These are phyloP conservation scores for Scrobipalpa atriplicella DNA, from an alignment of 2,888 invertebrate genomes.

Conservation along the genomic window DNA sequence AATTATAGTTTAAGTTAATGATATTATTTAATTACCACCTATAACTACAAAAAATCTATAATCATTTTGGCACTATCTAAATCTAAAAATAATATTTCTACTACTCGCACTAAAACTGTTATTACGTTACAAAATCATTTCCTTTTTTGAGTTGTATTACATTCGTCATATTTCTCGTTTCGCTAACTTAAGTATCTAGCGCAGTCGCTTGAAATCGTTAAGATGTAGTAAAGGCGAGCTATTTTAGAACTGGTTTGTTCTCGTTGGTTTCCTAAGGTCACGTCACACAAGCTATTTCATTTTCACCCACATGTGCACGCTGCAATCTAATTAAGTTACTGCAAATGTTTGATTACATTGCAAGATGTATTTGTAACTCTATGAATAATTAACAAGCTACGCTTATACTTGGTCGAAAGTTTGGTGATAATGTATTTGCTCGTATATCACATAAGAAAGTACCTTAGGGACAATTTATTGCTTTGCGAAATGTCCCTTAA, in stretches of 20 bases:
- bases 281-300: background rate
- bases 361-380: background rate
- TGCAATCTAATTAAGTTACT: background rate
- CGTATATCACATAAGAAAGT: background rate
- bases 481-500: background rate
- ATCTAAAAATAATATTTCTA: too few relatives aligned
- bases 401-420: too few relatives aligned
- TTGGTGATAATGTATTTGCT: background rate
- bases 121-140: too few relatives aligned
- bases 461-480: background rate
- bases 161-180: background rate
- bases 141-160: too few relatives aligned
- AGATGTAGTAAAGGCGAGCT: background rate
- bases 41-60: too few relatives aligned
- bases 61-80: too few relatives aligned
- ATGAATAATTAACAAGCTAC: too few relatives aligned
- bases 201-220: background rate
- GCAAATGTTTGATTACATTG: background rate
- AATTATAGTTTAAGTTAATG: too few relatives aligned
- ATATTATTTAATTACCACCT: too few relatives aligned
- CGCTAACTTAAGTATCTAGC: background rate
- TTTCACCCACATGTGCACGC: background rate
- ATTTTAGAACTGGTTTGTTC: constrained; percentile 1
- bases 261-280: background rate
- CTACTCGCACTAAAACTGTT: too few relatives aligned